Conservation (phyloP, 2,888 invertebrate species). For the Microctonus brassicae region DNA sequence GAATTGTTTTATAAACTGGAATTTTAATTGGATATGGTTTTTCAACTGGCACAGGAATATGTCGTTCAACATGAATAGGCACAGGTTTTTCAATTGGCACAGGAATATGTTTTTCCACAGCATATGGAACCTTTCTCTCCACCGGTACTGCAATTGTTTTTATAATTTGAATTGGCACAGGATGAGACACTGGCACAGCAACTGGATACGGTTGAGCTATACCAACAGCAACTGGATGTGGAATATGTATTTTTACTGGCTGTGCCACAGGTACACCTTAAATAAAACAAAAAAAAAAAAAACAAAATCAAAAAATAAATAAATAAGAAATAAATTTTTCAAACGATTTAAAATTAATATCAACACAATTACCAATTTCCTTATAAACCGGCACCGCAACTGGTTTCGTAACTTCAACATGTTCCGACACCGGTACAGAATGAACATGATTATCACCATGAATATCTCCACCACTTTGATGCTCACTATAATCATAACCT, state of each 20-base stretch:
- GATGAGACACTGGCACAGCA: conserved; percentile 78
- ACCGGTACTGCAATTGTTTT: conserved; percentile 79
- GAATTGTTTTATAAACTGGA: conserved; percentile 80
- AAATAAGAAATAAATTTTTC: background rate
- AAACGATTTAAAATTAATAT: background rate
- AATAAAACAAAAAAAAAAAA: conserved; percentile 4
- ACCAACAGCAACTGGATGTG: conserved; percentile 74
- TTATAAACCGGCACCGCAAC: conserved; percentile 79
- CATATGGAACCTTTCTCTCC: conserved; percentile 81
- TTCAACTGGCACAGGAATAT: conserved; percentile 77
- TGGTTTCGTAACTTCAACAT: conserved; percentile 79
- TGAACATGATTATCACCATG: conserved; percentile 69
- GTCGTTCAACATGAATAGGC: conserved; percentile 79
- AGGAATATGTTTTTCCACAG: conserved; percentile 77
- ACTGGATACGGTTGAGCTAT: conserved; percentile 79
- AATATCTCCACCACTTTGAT: conserved; percentile 59
- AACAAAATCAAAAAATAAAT: background rate
- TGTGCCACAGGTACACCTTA: conserved; percentile 72
- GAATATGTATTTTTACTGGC: conserved; percentile 74
- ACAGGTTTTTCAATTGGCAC: conserved; percentile 79
- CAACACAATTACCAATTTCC: conserved; percentile 71
- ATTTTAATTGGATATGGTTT: conserved; percentile 80
- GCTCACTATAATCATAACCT: conserved; percentile 51
- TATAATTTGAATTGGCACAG: conserved; percentile 78
- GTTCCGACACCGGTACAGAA: conserved; percentile 74